These are phyloP conservation scores for Kryptolebias marmoratus DNA, from an alignment of 2,113 vertebrate species.

Conservation along the genomic window DNA sequence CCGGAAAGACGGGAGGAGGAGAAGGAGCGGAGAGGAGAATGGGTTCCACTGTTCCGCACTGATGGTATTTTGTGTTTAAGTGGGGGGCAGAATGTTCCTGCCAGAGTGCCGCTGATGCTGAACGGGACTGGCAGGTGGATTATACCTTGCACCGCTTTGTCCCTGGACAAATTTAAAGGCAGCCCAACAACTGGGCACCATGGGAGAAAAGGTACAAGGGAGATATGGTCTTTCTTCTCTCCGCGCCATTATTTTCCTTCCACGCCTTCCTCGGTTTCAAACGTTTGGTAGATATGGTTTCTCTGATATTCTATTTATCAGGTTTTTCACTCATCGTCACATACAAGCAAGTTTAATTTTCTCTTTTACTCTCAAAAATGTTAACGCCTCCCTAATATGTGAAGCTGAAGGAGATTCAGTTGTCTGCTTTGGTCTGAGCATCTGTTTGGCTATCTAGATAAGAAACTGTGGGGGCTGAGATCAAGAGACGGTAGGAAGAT, in stretches of 20 bases:
- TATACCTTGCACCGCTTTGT: constrained; percentile 78
- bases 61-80: constrained; percentile 81
- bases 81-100: constrained; percentile 79
- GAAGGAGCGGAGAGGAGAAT: constrained; percentile 55
- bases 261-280: constrained; percentile 9
- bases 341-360: constrained; percentile 2
- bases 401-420: neutral
- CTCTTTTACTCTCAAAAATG: neutral
- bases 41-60: constrained; percentile 75
- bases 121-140: constrained; percentile 81
- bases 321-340: neutral
- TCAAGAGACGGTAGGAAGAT: constrained; percentile 27
- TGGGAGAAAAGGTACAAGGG: constrained; percentile 54
- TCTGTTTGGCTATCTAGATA: constrained; percentile 6
- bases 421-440: constrained; percentile 4
- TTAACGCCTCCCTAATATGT: constrained; percentile 1
- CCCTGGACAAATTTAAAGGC: constrained; percentile 81
- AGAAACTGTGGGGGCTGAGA: constrained; percentile 31
- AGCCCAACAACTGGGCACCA: constrained; percentile 70
- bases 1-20: constrained; percentile 46
- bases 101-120: constrained; percentile 74
- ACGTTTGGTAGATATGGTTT: constrained; percentile 6
- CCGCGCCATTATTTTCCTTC: neutral
- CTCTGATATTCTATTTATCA: neutral
- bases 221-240: constrained; percentile 23